phyloP scores from a whole-genome alignment of 2,888 invertebrate genomes.

The Tortricodes alternella region DNA sequence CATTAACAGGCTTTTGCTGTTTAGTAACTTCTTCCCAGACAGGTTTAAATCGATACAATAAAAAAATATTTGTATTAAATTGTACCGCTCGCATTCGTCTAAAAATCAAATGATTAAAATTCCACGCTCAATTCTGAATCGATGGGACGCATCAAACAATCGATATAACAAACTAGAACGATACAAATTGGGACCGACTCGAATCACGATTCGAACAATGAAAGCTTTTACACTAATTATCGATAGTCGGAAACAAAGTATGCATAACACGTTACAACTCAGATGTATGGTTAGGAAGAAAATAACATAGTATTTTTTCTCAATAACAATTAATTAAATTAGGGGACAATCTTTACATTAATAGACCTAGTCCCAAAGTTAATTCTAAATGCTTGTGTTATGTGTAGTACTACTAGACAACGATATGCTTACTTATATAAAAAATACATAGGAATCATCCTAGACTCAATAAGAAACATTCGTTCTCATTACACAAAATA shows the following conservation, averaged over 20 bases:
- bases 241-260: conserved; percentile 35
- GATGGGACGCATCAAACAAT: conserved; percentile 31
- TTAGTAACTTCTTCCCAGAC: too few relatives aligned
- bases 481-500: too few relatives aligned
- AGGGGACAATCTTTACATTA: too few relatives aligned
- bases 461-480: too few relatives aligned
- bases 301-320: background rate
- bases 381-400: too few relatives aligned
- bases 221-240: conserved; percentile 62
- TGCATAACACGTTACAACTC: conserved; percentile 8
- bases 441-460: too few relatives aligned
- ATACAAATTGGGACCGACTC: conserved; percentile 50
- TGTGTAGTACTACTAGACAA: too few relatives aligned
- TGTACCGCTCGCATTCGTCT: background rate
- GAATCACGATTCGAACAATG: conserved; percentile 56
- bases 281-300: conserved; percentile 20
- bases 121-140: conserved; percentile 22
- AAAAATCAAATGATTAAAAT: conserved; percentile 8
- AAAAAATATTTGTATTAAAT: background rate
- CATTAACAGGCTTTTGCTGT: too few relatives aligned
- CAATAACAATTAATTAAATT: too few relatives aligned
- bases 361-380: too few relatives aligned
- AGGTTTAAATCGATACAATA: too few relatives aligned
- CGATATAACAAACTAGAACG: conserved; percentile 46
- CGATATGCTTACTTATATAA: too few relatives aligned